Base-by-base conservation (phyloP, 2,113 vertebrate species). In the Gila orcuttii region DNA sequence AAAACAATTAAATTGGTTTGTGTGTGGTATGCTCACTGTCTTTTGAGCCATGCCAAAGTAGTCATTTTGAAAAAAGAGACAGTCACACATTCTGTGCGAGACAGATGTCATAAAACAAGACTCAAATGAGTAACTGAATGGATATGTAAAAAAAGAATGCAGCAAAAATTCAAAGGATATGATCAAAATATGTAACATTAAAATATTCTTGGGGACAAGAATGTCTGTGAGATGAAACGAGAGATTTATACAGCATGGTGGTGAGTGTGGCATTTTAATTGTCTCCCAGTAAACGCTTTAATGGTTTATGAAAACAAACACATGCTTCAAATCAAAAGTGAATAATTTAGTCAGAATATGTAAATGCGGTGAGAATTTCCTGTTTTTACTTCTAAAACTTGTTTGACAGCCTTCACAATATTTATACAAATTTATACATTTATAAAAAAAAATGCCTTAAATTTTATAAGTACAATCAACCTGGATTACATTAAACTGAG, bases 1-100 rank as follows among this genome's bases (percentile, higher is more conserved):
- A 89, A 90, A 87, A 79, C 89, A 88, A 93, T 92, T 88, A 88
- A 74, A 87, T 57, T 64, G 42, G n/a, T 9, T 62, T 87, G 89
- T 90, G 86, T 85, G 86, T 31, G 82, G 89, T 78, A 79, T n/a
- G 78, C 47, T 87, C n/a, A 86, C 36, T 21, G 85, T 60, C 82
- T 6, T 84, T 31, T 66, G 5, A 86, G 28, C 33, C 73, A 59
- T 59, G 69, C 10, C 33, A 12, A 62, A 64, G 45, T 84, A 64
- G 64, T 85, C 84, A 83, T 50, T 79, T 45, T 81, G 33, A 81
- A 64, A 85, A 62, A 75, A 28, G 11, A 80, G 23, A 90, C 15
- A 42, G 76, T 69, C 62, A 3, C 60, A 83, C 71, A 52, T 36
- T 59, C 42, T 21, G 62, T 82, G 79, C 21, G 50, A 80, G 60